A percentile compares a stretch with the other conserved stretches of the same genome.
phyloP scores from a whole-genome alignment of 2,113 vertebrate species.

The Gymnocephalus cernua region DNA sequence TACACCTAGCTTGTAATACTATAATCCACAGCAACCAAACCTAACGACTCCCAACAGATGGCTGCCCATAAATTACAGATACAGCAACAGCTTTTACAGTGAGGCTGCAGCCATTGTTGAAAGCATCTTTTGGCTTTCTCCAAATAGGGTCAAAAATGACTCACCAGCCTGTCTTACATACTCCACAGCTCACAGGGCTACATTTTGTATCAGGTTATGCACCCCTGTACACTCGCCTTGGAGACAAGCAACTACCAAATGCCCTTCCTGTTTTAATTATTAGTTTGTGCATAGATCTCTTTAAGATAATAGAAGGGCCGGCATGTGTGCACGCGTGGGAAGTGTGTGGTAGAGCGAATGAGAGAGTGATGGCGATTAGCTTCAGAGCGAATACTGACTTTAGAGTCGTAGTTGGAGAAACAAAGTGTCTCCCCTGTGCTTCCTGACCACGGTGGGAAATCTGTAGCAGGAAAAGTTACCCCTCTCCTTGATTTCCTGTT shows the following conservation, averaged over 20 bases:
- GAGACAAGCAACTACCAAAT: constrained; percentile 2
- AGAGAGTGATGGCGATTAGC: too few relatives aligned
- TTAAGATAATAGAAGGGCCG: too few relatives aligned
- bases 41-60: constrained; percentile 46
- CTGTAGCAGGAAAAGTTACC: too few relatives aligned
- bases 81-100: constrained; percentile 12
- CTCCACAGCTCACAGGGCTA: constrained; percentile 18
- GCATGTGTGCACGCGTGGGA: too few relatives aligned
- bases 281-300: neutral
- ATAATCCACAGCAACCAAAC: constrained; percentile 25
- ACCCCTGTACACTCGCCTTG: neutral
- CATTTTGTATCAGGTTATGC: constrained; percentile 29
- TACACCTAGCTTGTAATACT: constrained; percentile 9
- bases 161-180: constrained; percentile 7
- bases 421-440: too few relatives aligned
- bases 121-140: constrained; percentile 9
- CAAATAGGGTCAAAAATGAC: constrained; percentile 38
- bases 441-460: too few relatives aligned
- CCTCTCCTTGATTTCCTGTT: too few relatives aligned
- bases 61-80: constrained; percentile 49
- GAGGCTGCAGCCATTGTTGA: constrained; percentile 12
- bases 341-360: too few relatives aligned
- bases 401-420: too few relatives aligned
- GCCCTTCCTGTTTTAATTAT: neutral
- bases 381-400: too few relatives aligned